These are phyloP conservation scores for Frankliniella intonsa DNA, from an alignment of 2,888 invertebrate genomes.

Conservation along the genomic window DNA sequence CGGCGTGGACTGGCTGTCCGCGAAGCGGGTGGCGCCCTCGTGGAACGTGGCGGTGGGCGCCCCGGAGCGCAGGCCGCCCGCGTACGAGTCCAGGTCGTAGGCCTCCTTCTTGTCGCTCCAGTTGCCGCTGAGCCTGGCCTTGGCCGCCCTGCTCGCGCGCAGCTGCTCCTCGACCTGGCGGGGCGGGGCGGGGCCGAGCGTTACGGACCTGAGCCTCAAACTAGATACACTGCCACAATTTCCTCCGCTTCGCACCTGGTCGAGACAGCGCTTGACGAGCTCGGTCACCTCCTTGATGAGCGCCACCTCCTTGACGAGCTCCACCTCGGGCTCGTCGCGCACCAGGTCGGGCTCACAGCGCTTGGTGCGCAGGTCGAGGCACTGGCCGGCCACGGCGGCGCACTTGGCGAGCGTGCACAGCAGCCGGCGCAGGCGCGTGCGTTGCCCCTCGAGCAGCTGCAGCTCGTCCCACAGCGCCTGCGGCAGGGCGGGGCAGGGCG, in stretches of 20 bases:
- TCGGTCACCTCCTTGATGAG: constrained; percentile 64
- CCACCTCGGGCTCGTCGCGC: constrained; percentile 70
- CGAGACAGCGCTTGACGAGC: constrained; percentile 57
- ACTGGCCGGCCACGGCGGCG: constrained; percentile 49
- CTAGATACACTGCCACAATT: too few species aligned
- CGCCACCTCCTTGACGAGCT: constrained; percentile 68
- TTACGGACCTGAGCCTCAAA: too few species aligned
- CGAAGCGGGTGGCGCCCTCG: constrained; percentile 74
- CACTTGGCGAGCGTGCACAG: constrained; percentile 6
- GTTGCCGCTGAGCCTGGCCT: constrained; percentile 78
- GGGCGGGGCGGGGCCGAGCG: too few species aligned
- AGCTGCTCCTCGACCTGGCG: constrained; percentile 65
- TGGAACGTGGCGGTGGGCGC: constrained; percentile 69
- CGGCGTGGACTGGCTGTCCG: constrained; percentile 75
- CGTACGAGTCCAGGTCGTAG: constrained; percentile 67
- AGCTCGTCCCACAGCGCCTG: constrained; percentile 17
- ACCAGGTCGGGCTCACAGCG: constrained; percentile 69
- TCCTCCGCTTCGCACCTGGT: constrained; percentile 62
- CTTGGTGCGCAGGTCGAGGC: constrained; percentile 64
- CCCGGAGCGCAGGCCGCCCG: constrained; percentile 63
- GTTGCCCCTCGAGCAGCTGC: background rate
- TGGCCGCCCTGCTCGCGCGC: constrained; percentile 69
- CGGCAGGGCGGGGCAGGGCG: background rate
- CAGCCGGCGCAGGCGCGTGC: background rate
- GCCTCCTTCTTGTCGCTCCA: constrained; percentile 88